These are phyloP conservation scores for Myiotriccus ornatus DNA, from an alignment of 2,797 vertebrate species.

Conservation along the genomic window DNA sequence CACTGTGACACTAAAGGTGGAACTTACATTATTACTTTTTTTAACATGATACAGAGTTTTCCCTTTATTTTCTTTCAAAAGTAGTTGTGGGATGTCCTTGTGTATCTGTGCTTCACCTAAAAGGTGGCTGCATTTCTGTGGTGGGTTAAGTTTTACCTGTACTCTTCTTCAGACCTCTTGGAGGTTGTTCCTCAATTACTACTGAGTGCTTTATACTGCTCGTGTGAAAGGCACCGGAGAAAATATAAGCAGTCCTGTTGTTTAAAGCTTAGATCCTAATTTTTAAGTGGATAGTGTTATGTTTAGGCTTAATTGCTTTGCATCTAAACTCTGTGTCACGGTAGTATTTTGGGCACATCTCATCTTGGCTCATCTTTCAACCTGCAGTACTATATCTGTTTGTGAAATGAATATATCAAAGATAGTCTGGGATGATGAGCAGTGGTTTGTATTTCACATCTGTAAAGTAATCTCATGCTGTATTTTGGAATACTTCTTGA, in stretches of 20 bases:
- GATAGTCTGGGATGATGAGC: neutral
- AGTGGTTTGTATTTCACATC: neutral
- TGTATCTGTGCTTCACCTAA: neutral
- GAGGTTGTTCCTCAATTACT: neutral
- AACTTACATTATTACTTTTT: neutral
- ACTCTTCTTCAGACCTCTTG: neutral
- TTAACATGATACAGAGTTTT: neutral
- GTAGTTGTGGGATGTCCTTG: neutral
- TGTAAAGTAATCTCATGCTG: neutral
- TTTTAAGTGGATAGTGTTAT: neutral
- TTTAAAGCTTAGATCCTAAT: neutral
- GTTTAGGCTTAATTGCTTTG: neutral
- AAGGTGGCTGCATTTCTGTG: neutral
- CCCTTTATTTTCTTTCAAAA: neutral
- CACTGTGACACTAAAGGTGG: neutral
- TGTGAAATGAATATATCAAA: neutral
- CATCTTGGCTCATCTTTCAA: neutral
- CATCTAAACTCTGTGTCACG: neutral
- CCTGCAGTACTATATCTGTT: neutral
- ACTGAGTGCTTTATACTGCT: neutral
- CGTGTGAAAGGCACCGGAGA: neutral
- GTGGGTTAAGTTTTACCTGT: neutral
- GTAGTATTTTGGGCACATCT: neutral
- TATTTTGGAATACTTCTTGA: neutral
- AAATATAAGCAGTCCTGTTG: neutral